These are phyloP conservation scores for Camelus bactrianus DNA, from an alignment of 2,113 vertebrate genomes.

Conservation along the genomic window DNA sequence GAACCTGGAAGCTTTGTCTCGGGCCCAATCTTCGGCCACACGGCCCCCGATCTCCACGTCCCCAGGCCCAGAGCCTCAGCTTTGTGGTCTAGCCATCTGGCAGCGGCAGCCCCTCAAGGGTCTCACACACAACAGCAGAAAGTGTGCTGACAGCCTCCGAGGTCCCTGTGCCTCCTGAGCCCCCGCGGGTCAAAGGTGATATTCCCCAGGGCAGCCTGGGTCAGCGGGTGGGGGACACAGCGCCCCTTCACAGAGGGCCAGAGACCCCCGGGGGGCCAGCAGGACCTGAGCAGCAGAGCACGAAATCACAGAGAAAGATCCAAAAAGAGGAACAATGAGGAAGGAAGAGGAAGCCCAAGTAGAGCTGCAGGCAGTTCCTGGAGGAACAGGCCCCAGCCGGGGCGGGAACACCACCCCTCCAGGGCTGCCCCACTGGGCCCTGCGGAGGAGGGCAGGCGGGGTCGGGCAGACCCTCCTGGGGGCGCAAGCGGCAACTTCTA, in stretches of 20 bases:
- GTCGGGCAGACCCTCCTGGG: accelerated
- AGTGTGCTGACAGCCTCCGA: background rate
- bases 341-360: background rate
- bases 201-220: background rate
- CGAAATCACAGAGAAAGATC: background rate
- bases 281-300: background rate
- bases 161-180: no score
- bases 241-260: background rate
- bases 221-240: accelerated
- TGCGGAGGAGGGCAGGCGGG: accelerated
- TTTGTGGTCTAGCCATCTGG: accelerated
- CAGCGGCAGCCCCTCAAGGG: background rate
- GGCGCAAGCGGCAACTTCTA: no score
- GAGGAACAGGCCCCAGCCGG: background rate
- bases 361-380: background rate
- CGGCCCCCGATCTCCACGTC: accelerated
- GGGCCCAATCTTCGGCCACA: accelerated
- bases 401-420: background rate
- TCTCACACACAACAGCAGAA: background rate
- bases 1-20: accelerated
- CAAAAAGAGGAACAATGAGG: background rate
- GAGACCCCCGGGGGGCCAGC: background rate
- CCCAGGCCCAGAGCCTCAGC: accelerated
- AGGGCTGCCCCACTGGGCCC: background rate
- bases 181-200: accelerated